phyloP scores from a whole-genome alignment of 2,113 vertebrate species.

The Anarhynchus alexandrinus region DNA sequence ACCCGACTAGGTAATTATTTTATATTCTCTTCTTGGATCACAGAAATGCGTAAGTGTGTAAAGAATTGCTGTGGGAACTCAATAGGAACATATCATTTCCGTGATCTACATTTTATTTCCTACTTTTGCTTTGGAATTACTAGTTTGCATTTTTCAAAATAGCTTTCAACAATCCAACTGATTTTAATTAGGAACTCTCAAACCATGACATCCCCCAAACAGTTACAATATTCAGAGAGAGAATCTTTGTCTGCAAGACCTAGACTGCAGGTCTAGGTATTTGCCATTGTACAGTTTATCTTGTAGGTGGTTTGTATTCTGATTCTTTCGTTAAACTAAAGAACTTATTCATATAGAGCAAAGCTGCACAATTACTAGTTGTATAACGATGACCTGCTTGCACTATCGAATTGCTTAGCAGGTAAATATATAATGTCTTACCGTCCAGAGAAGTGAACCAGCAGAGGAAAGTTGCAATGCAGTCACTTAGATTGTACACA shows the following conservation, averaged over 20 bases:
- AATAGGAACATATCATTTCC: neutral
- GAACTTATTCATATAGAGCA: neutral
- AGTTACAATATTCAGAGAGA: neutral
- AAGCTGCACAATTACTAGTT: neutral
- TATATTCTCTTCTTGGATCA: neutral
- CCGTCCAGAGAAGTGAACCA: neutral
- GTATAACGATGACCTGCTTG: neutral
- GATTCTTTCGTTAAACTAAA: neutral
- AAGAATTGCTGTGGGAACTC: neutral
- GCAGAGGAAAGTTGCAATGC: neutral
- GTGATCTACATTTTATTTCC: neutral
- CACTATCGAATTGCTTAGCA: neutral
- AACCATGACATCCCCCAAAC: neutral
- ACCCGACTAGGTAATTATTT: neutral
- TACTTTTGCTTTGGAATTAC: neutral
- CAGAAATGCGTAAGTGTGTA: neutral
- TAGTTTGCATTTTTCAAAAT: neutral
- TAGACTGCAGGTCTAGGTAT: neutral
- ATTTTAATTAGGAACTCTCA: neutral
- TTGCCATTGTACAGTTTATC: neutral
- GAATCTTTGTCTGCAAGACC: neutral
- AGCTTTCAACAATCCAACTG: neutral
- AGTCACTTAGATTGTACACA: neutral
- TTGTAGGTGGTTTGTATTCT: neutral
- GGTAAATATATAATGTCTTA: neutral